Evolutionary conservation across 2,113 vertebrate species (phyloP).

Genomic region (Beaufortia kweichowensis): DNA sequence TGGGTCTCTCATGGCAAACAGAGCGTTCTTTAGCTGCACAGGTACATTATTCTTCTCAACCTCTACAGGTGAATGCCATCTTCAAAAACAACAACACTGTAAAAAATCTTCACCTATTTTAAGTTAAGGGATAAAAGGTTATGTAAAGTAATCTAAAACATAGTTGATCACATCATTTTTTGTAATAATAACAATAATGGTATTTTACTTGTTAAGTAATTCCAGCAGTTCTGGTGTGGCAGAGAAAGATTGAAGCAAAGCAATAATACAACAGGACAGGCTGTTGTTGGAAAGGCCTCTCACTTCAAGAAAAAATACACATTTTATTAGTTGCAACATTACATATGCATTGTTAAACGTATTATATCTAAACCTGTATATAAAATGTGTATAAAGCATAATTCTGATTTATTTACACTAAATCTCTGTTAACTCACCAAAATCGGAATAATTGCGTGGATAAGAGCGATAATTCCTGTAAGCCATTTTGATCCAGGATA

Average conservation of each 20-base stretch:
- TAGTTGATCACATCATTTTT: too few species aligned
- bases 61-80: slow-evolving; percentile 58
- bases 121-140: too few species aligned
- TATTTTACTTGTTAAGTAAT: slow-evolving; percentile 63
- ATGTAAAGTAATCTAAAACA: too few species aligned
- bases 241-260: slow-evolving; percentile 70
- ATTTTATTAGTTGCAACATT: neutral
- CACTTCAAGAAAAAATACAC: slow-evolving; percentile 50
- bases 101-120: too few species aligned
- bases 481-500: neutral
- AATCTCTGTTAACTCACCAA: neutral
- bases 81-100: slow-evolving; percentile 33
- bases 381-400: too few species aligned
- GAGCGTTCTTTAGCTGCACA: slow-evolving; percentile 59
- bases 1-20: slow-evolving; percentile 58
- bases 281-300: slow-evolving; percentile 67
- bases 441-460: neutral
- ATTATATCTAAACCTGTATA: neutral
- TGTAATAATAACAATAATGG: neutral
- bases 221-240: slow-evolving; percentile 67
- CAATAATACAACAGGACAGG: slow-evolving; percentile 72
- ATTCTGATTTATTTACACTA: too few species aligned
- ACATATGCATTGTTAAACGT: neutral
- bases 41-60: slow-evolving; percentile 52
- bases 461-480: rapidly evolving